Base-by-base conservation (phyloP, 2,888 invertebrate genomes). In the Heliconius erato region DNA sequence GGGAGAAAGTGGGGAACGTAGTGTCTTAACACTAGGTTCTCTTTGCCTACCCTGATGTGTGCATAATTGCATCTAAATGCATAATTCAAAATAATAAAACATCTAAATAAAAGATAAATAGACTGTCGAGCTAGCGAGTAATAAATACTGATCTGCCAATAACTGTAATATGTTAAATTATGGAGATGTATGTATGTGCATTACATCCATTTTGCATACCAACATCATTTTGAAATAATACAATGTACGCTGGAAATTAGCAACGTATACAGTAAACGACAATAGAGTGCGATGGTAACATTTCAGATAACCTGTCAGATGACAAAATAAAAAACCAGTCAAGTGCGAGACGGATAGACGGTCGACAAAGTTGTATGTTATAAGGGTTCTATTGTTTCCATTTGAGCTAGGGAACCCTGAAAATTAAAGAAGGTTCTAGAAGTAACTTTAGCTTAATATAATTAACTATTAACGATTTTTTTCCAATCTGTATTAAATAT, bases 191-290 rank as follows among this genome's bases (percentile, higher is more conserved):
- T 54, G 54, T 54, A 49, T 54, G 54, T 54, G 54, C 63, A n/a
- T 63, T 59, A 59, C 7, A 14, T 59, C 3, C 63, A 63, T n/a
- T n/a, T 63, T 63, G 63, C 63, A 63, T 7, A 11, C n/a, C n/a
- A n/a, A n/a, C n/a, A n/a, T 63, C 11, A n/a, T 63, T 63, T 63
- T n/a, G n/a, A 63, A 63, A 63, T 63, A n/a, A 63, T 63, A 63
- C 63, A 63, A 19, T 59, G 23, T 0, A n/a, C 23, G 59, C 23
- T 9, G 68, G 32, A 35, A 35, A 68, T 19, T 35, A 68, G 32
- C 16, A 68, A 16, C 35, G 35, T 23, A 69, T 12, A 11, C 12
- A 35, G 35, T 35, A 35, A 69, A 69, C 11, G 69, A 4, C 5
- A 35, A 32, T 35, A 69, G 68, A 23, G 32, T 69, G 23, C 14